These are phyloP conservation scores for Maniola hyperantus DNA, from an alignment of 2,888 invertebrate species.

Conservation along the genomic window DNA sequence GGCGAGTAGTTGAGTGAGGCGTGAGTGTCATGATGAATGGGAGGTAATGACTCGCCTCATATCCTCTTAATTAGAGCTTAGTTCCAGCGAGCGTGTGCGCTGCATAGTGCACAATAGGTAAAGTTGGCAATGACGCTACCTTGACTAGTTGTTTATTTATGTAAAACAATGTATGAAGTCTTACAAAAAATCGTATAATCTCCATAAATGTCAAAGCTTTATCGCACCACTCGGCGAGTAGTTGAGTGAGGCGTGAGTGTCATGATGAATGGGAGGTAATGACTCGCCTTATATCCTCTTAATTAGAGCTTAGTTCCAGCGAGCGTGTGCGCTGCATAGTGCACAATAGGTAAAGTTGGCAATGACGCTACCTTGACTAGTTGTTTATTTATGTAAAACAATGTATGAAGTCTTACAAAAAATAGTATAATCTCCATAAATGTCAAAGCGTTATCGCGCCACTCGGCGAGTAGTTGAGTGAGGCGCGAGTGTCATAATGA, in stretches of 20 bases:
- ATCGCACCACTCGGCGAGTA: conserved; percentile 2
- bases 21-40: conserved; percentile 38
- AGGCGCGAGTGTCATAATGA: conserved; percentile 37
- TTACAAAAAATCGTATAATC: not conserved
- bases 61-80: conserved; percentile 36
- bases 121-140: not conserved
- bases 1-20: conserved; percentile 22
- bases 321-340: conserved; percentile 37
- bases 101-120: no score
- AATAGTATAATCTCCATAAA: conserved; percentile 1
- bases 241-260: conserved; percentile 32
- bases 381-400: no score
- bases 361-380: not conserved
- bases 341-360: no score
- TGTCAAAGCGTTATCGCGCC: conserved; percentile 17
- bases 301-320: conserved; percentile 31
- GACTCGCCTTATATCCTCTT: conserved; percentile 36
- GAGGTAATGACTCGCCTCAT: conserved; percentile 38
- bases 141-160: no score
- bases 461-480: conserved; percentile 17
- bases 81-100: conserved; percentile 48
- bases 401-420: not conserved
- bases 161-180: not conserved
- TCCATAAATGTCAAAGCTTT: conserved; percentile 15
- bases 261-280: conserved; percentile 37